phyloP scores from a whole-genome alignment of 2,797 vertebrate genomes.

The Serranus cabrilla region DNA sequence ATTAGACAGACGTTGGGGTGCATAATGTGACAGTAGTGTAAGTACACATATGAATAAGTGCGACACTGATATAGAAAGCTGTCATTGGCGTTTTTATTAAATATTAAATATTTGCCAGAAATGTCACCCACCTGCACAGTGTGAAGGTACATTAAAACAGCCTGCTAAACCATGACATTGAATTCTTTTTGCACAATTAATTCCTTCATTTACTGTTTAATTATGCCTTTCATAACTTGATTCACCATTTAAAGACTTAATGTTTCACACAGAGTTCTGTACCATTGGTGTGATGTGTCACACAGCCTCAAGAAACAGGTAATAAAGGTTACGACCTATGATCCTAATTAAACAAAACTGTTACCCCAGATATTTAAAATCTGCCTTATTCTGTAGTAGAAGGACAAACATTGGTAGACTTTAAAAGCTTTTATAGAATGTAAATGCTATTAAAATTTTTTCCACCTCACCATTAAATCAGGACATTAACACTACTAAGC shows the following conservation, averaged over 20 bases:
- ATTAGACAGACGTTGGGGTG: background rate
- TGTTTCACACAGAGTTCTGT: background rate
- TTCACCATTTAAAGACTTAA: background rate
- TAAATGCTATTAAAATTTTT: background rate
- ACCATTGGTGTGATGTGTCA: background rate
- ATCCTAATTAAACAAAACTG: background rate
- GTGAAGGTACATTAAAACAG: background rate
- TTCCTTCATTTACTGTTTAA: conserved; percentile 12
- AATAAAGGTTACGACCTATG: background rate
- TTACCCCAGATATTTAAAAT: background rate
- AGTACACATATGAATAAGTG: background rate
- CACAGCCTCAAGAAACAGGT: background rate
- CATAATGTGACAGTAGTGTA: background rate
- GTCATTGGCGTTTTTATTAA: background rate
- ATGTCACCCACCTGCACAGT: background rate
- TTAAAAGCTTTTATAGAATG: background rate
- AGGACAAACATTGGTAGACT: background rate
- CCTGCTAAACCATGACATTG: background rate
- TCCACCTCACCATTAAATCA: background rate
- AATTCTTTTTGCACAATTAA: conserved; percentile 1
- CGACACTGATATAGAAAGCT: background rate
- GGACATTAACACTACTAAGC: no score
- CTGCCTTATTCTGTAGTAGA: background rate
- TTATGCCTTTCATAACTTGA: background rate
- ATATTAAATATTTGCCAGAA: background rate